Evolutionary conservation across 1,140 invertebrate species (phyloP).

Genomic region (Leptinotarsa undecemlineata): DNA sequence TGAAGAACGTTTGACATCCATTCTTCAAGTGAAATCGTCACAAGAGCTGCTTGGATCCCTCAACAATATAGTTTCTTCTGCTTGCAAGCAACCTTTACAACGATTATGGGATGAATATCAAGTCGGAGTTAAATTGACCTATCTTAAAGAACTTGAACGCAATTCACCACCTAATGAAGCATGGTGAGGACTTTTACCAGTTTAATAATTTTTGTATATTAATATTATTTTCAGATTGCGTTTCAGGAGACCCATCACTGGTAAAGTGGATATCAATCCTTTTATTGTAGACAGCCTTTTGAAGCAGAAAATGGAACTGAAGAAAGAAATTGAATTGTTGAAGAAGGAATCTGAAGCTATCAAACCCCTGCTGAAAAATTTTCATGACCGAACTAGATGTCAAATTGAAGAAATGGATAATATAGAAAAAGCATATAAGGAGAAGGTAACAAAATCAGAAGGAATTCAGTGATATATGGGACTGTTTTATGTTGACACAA

Average conservation of each 20-base stretch:
- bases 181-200: neutral
- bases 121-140: constrained; percentile 9
- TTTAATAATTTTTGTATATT: neutral
- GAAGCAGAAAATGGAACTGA: neutral
- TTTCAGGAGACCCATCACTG: constrained; percentile 17
- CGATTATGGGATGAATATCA: constrained; percentile 11
- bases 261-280: constrained; percentile 9
- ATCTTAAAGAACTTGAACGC: constrained; percentile 20
- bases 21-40: neutral
- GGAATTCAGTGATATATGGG: neutral
- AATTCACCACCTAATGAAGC: constrained; percentile 7
- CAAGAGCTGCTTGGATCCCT: neutral
- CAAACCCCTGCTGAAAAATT: neutral
- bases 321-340: constrained; percentile 2
- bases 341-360: neutral
- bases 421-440: neutral
- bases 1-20: neutral
- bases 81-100: neutral
- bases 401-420: constrained; percentile 7
- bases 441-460: neutral
- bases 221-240: neutral
- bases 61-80: neutral
- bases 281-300: neutral
- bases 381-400: neutral
- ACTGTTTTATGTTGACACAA: no score